These are phyloP conservation scores for Dendrolimus punctatus DNA, from an alignment of 1,140 invertebrate species.

Conservation along the genomic window DNA sequence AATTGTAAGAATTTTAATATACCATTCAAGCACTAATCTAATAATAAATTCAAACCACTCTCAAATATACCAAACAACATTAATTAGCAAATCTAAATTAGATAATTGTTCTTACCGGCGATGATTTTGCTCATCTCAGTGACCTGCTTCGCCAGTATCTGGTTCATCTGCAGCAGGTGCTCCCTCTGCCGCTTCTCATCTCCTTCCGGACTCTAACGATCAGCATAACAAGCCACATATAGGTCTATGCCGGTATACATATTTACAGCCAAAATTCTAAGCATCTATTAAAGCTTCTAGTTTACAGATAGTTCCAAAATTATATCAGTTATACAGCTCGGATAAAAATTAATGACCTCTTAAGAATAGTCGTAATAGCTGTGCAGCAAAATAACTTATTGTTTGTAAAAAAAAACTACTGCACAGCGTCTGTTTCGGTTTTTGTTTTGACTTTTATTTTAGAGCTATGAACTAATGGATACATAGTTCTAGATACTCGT, in stretches of 20 bases:
- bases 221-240: slow-evolving; percentile 40
- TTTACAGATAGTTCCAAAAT: slow-evolving; percentile 24
- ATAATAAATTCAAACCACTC: background rate
- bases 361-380: too few species aligned
- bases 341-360: too few species aligned
- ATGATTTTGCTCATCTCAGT: slow-evolving; percentile 95
- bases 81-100: background rate
- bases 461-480: too few species aligned
- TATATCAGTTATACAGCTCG: background rate
- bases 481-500: too few species aligned
- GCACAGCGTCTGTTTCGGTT: too few species aligned
- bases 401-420: too few species aligned
- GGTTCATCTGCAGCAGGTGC: slow-evolving; percentile 90
- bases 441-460: too few species aligned
- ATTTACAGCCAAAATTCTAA: slow-evolving; percentile 65
- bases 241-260: slow-evolving; percentile 37
- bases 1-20: too few species aligned
- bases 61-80: slow-evolving; percentile 1
- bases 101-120: slow-evolving; percentile 78
- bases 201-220: slow-evolving; percentile 75
- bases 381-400: too few species aligned
- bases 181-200: slow-evolving; percentile 91
- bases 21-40: too few species aligned
- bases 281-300: slow-evolving; percentile 35
- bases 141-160: slow-evolving; percentile 93